Percentiles rank a stretch among this genome's conserved stretches.
These are phyloP conservation scores for Samia ricini DNA, from an alignment of 1,140 invertebrate genomes.

Conservation along the genomic window DNA sequence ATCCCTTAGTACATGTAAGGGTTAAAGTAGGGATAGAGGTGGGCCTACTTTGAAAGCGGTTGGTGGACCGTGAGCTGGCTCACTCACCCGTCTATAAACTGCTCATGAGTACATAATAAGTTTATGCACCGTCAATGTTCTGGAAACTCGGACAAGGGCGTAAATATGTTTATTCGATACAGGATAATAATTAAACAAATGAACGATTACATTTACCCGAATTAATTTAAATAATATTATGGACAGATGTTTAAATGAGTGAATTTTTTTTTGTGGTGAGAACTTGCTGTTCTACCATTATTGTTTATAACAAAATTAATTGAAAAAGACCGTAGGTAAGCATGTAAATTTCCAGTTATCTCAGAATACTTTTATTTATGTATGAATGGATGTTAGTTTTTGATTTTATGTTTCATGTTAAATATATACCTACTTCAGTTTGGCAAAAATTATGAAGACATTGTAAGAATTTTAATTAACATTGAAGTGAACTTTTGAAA, in stretches of 20 bases:
- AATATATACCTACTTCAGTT: too few species aligned
- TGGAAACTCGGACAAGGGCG: conserved; percentile 71
- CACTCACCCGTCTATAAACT: conserved; percentile 47
- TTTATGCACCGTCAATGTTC: conserved; percentile 57
- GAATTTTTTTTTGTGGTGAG: too few species aligned
- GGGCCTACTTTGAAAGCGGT: conserved; percentile 52
- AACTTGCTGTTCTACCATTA: too few species aligned
- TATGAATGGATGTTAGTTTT: too few species aligned
- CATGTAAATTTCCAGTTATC: too few species aligned
- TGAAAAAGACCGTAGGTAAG: too few species aligned
- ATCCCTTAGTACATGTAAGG: neutral
- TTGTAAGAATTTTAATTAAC: too few species aligned
- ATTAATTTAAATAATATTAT: neutral
- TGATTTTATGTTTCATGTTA: too few species aligned
- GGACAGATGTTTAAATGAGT: neutral
- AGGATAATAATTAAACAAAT: conserved; percentile 12
- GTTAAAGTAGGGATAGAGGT: conserved; percentile 11
- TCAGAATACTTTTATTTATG: too few species aligned
- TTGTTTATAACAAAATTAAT: too few species aligned
- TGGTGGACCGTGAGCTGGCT: conserved; percentile 59
- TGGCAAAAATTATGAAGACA: too few species aligned
- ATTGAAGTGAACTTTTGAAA: too few species aligned
- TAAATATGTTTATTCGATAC: conserved; percentile 26
- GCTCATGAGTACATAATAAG: conserved; percentile 54
- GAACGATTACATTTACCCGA: neutral